Evolutionary conservation across 2,888 invertebrate species (phyloP).

Genomic region (Archips crataeganus): DNA sequence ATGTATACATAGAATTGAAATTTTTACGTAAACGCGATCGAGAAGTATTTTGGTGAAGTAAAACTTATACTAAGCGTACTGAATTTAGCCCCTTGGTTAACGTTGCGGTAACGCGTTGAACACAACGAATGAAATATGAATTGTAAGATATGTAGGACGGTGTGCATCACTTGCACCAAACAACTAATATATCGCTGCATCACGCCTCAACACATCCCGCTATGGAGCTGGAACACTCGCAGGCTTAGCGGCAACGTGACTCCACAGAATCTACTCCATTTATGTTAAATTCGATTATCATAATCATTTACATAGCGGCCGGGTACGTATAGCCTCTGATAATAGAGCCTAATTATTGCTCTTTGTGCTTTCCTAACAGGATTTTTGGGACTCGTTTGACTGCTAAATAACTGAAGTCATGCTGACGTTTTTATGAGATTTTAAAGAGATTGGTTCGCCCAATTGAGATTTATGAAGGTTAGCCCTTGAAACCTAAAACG

Average conservation of each 20-base stretch:
- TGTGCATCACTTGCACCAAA: conserved; percentile 43
- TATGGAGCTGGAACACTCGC: conserved; percentile 61
- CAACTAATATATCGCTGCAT: conserved; percentile 66
- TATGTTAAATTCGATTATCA: conserved; percentile 80
- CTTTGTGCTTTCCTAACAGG: conserved; percentile 76
- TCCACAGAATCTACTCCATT: conserved; percentile 78
- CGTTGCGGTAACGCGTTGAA: no score
- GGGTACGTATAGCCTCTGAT: conserved; percentile 71
- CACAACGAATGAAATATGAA: background rate
- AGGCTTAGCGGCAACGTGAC: conserved; percentile 73
- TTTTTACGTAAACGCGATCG: no score
- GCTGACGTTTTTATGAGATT: background rate
- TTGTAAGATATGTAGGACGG: conserved; percentile 7
- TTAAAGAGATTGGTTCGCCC: background rate
- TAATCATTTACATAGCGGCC: conserved; percentile 80
- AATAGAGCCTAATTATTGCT: conserved; percentile 81
- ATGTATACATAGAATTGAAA: no score
- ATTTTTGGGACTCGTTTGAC: conserved; percentile 18
- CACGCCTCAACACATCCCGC: conserved; percentile 67
- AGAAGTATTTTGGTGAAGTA: no score
- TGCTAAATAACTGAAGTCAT: background rate
- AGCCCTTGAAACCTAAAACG: background rate
- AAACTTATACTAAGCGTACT: no score
- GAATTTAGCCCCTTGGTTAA: no score
- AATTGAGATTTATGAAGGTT: background rate